phyloP scores from a whole-genome alignment of 1,140 invertebrate genomes.

The Drosophila serrata region DNA sequence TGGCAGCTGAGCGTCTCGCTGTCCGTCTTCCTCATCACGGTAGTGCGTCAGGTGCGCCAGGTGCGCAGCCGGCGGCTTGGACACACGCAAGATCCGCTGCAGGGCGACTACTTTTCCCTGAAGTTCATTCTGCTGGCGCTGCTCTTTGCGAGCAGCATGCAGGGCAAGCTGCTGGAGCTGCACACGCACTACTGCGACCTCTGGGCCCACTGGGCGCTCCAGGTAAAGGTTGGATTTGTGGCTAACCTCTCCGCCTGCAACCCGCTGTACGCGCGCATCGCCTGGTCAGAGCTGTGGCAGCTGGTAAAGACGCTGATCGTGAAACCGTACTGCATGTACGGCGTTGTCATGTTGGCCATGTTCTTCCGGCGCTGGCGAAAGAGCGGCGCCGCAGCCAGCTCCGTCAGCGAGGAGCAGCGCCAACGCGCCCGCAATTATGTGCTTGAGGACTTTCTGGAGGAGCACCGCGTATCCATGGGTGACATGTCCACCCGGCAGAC shows the following conservation, averaged over 20 bases:
- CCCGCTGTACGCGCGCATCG: conserved; percentile 65
- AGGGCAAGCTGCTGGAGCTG: conserved; percentile 63
- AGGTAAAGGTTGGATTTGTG: conserved; percentile 72
- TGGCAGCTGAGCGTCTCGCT: conserved; percentile 71
- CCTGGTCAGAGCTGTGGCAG: conserved; percentile 72
- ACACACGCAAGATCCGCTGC: conserved; percentile 35
- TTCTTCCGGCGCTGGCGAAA: conserved; percentile 83
- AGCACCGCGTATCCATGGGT: conserved; percentile 79
- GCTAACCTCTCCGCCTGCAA: conserved; percentile 76
- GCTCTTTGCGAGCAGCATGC: conserved; percentile 68
- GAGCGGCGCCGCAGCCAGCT: conserved; percentile 46
- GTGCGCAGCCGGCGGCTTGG: conserved; percentile 40
- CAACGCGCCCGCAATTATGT: conserved; percentile 83
- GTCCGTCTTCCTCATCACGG: conserved; percentile 64
- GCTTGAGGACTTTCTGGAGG: conserved; percentile 82
- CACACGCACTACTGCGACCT: conserved; percentile 67
- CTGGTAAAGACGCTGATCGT: conserved; percentile 78
- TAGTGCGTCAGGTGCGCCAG: conserved; percentile 50
- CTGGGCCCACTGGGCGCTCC: conserved; percentile 72
- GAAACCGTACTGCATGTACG: conserved; percentile 82
- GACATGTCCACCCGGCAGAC: conserved; percentile 81
- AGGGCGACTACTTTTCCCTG: conserved; percentile 65
- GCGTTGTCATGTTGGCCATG: conserved; percentile 82
- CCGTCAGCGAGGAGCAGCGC: conserved; percentile 58
- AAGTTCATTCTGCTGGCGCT: conserved; percentile 66